Percentiles rank a stretch among this genome's conserved stretches.
These are phyloP conservation scores for Guaruba guarouba DNA, from an alignment of 2,113 vertebrate genomes.

Conservation along the genomic window DNA sequence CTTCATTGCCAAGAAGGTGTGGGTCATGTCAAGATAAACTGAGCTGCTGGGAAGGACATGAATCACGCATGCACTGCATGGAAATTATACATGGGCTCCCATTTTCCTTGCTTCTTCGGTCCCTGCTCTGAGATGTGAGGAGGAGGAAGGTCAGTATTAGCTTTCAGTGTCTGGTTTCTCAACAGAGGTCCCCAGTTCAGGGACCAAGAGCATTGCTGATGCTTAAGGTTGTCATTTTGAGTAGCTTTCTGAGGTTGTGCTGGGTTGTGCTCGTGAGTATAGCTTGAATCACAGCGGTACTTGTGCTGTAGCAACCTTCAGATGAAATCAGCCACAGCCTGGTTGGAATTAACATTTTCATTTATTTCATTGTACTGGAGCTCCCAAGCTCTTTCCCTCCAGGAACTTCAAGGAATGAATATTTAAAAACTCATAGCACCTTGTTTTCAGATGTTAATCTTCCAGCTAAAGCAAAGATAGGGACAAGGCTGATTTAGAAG, in stretches of 20 bases:
- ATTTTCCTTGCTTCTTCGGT: neutral
- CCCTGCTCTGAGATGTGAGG: neutral
- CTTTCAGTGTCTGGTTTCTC: neutral
- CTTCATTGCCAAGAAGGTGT: neutral
- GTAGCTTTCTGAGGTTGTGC: neutral
- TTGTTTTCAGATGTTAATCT: neutral
- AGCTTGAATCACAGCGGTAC: neutral
- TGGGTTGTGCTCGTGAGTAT: neutral
- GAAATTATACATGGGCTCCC: accelerated
- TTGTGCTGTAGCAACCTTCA: neutral
- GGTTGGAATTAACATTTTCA: neutral
- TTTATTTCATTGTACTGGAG: neutral
- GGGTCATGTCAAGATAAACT: neutral
- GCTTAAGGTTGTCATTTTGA: neutral
- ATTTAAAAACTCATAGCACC: neutral
- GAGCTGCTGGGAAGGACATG: neutral
- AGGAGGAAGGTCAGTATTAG: neutral
- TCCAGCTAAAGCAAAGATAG: neutral
- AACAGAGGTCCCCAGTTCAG: neutral
- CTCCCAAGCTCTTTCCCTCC: neutral
- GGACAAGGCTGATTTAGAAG: neutral
- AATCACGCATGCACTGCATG: no score
- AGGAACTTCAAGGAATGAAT: neutral
- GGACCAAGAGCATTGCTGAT: neutral
- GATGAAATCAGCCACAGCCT: neutral